Percentiles rank a stretch among this genome's conserved stretches.
Conservation (phyloP, 1,140 invertebrate genomes). For the Fopius arisanus region DNA sequence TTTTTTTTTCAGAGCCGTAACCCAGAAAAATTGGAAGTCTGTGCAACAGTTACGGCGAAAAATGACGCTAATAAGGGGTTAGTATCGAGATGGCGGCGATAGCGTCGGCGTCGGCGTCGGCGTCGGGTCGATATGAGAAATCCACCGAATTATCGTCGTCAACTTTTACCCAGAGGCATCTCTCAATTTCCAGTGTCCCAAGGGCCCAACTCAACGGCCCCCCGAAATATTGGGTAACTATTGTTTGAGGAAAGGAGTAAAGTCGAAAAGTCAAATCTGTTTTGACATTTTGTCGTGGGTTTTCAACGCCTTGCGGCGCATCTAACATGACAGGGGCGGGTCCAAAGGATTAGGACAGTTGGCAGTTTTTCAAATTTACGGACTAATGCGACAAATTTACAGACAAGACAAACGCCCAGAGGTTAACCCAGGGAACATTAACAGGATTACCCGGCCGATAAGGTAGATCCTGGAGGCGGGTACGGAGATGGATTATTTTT, state of each 20-base stretch:
- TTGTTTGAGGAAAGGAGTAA: neutral
- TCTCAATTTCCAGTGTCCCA: neutral
- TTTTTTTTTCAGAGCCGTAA: neutral
- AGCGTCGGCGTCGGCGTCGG: slow-evolving; percentile 27
- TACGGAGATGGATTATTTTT: neutral
- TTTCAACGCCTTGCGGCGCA: slow-evolving; percentile 5
- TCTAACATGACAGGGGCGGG: neutral
- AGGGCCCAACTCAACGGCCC: neutral
- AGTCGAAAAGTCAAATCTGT: slow-evolving; percentile 9
- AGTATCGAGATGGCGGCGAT: slow-evolving; percentile 31
- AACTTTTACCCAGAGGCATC: neutral
- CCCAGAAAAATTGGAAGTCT: neutral
- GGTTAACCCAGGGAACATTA: neutral
- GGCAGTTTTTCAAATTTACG: neutral
- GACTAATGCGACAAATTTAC: slow-evolving; percentile 3
- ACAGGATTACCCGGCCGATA: neutral
- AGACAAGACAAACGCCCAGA: neutral
- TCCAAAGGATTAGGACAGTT: neutral
- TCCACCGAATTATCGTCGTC: neutral
- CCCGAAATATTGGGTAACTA: neutral
- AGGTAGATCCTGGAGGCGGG: neutral
- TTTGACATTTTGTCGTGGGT: slow-evolving; percentile 1
- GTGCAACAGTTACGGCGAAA: slow-evolving; percentile 1
- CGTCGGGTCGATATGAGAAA: slow-evolving; percentile 10
- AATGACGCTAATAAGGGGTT: neutral